Base-by-base conservation (phyloP, 2,113 vertebrate species). In the Dasypus novemcinctus region DNA sequence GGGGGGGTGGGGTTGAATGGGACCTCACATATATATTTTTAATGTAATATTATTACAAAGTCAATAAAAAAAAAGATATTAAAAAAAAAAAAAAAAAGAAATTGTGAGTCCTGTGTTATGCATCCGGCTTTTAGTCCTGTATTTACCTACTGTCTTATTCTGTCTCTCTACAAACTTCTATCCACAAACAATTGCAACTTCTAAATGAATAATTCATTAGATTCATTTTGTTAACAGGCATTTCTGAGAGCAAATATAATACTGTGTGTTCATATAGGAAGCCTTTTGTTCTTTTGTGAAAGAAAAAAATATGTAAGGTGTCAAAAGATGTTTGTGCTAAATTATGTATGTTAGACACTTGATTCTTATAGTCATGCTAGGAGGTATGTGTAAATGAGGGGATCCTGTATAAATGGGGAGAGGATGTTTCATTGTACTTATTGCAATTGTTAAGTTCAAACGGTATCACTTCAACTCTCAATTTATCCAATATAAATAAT, bases 191-290 rank as follows among this genome's bases (percentile, higher is more conserved):
- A 71, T 75, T 83, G 38, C 74, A 96, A 76, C 57, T 93, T 93
- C 27, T 69, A 75, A 91, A 96, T 97, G 94, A 97, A 97, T 97
- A 97, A 97, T 97, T 97, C 94, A 96, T 96, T 17, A 27, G 74
- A 59, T 93, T 96, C 87, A 87, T 94, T 95, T 80, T 79, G 10
- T 71, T 85, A 95, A 86, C 21, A 76, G 82, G 86, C 85, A 80
- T 95, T 74, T 89, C 89, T 91, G 87, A 96, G 82, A 97, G 43
- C 36, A 97, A 46, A 91, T 83, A 91, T 27, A 89, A 86, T 79
- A 36, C 68, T 25, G 9, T 78, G 57, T 81, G 71, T 94, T 97
- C 25, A 0, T 91, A 72, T 57, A 66, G 68, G 41, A 95, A 93
- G 33, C 76, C 94, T 90, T 97, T 97, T 95, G 92, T 96, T 97